Evolutionary conservation across 1,140 invertebrate species (phyloP), one percentile per base, ranked within the genome.

Genomic region (Trichoplusia ni): DNA sequence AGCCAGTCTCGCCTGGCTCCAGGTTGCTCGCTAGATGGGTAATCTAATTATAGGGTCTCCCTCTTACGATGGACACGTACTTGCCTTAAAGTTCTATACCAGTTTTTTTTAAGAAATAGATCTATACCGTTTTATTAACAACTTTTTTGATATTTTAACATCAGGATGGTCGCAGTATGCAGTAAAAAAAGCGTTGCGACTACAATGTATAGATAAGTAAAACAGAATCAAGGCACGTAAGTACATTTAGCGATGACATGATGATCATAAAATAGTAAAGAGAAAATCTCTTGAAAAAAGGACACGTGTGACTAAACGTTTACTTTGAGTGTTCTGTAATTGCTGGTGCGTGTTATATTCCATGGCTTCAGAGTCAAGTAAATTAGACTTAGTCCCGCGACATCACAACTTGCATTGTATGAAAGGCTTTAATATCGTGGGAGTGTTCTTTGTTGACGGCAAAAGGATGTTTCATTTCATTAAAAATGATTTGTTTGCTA

Each of bases 11-110:
- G 69, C 56, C 71, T 71, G 73, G 69, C 76, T 73, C 66, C 68
- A 69, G 73, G 67, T 66, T 73, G 73, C 73, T 73, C 64, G 71
- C 79, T 82, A 73, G 75, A 76, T 78, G 70, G 73, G 67, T 74
- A 77, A 82, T 86, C 83, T 84, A 86, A 86, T 81, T 84, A 86
- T 82, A 86, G 80, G 75, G 65, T 59, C 46, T 69, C 67, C 63
- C 64, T 74, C 69, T 75, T 71, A 53, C 60, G 65, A 73, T 75
- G 77, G 59, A 69, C 69, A 64, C 59, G 69, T 64, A 60, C 54
- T 70, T 69, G 61, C 63, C 58, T 73, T 67, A 71, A 73, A 67
- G 61, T 67, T 67, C 67, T 13, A 69, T 65, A 67, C 74, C 59
- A 71, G 77, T 79, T 25, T 44, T 58, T 80, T 81, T 75, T 71